A percentile compares a stretch with the other conserved stretches of the same genome.
Evolutionary conservation across 2,888 invertebrate genomes (phyloP).

Genomic region (Atrina japonica): DNA sequence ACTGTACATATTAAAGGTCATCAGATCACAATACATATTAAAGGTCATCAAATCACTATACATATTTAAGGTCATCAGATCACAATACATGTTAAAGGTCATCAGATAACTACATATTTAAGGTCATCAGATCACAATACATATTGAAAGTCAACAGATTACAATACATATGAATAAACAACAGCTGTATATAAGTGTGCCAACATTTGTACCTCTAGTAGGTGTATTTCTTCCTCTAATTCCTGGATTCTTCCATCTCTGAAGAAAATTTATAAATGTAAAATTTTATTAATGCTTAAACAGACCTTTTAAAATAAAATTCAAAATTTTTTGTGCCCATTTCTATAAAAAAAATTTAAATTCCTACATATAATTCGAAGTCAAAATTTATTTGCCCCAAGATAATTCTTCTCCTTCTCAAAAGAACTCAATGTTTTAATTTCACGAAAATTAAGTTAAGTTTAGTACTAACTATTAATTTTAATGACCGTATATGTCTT

Average conservation of each 20-base stretch:
- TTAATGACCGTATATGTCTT: too few species aligned
- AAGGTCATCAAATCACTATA: neutral
- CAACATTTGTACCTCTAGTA: slow-evolving; percentile 31
- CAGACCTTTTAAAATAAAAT: too few species aligned
- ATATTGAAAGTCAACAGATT: neutral
- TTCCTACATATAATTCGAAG: too few species aligned
- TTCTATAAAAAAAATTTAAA: too few species aligned
- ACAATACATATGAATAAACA: neutral
- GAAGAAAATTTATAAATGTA: slow-evolving; percentile 3
- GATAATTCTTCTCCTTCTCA: too few species aligned
- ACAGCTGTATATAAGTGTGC: neutral
- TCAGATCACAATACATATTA: neutral
- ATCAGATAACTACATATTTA: neutral
- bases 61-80: neutral
- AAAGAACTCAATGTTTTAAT: too few species aligned
- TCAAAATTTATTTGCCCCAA: too few species aligned
- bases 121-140: neutral
- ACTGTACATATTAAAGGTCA: too few species aligned
- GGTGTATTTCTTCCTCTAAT: slow-evolving; percentile 37
- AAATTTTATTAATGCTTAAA: too few species aligned
- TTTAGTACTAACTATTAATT: too few species aligned
- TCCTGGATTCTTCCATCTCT: slow-evolving; percentile 40
- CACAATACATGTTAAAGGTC: neutral
- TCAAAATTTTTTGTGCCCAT: too few species aligned
- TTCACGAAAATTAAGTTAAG: too few species aligned